Base-by-base conservation (phyloP, 2,797 vertebrate genomes). In the Oryzias sinensis region DNA sequence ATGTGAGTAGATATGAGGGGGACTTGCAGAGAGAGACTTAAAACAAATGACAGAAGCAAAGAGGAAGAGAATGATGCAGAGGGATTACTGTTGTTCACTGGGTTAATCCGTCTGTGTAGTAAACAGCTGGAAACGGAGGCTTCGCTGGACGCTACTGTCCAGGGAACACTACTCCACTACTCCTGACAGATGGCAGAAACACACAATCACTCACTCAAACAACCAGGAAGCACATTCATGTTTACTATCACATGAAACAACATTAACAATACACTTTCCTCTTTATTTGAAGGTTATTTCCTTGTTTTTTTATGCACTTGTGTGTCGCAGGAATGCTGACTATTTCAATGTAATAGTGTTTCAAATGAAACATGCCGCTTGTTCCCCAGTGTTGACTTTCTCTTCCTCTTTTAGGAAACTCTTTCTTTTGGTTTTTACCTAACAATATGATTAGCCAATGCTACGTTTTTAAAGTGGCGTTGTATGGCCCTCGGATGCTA, bases 51-150 rank as follows among this genome's bases (percentile, higher is more conserved):
- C n/a, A 43, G 45, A 56, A 49, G 44, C 17, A 64, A 27, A 53
- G 27, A 58, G 51, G 65, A 41, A 50, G 71, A 56, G 61, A 55
- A 56, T 40, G 68, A 75, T 29, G 14, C 42, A 62, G 56, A 60
- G 60, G 70, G 80, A 88, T 87, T 86, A 83, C 57, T 53, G 40
- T 74, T 81, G 81, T 88, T 90, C 88, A 91, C 52, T 90, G 82
- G 88, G 89, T 90, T 90, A 90, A 91, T 92, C 90, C 82, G 77
- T 59, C 63, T 59, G 53, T 63, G 79, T 89, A 91, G 90, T 90
- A 91, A 91, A 92, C 87, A 89, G 73, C 76, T 42, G 63, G 89
- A 89, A 91, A 89, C 84, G 83, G 74, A 74, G 42, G 73, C 70
- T 53, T 72, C 33, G 56, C 60, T 69, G 74, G 69, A 80, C 11